Conservation (phyloP, 2,888 invertebrate genomes). For the Agriopis aurantiaria region DNA sequence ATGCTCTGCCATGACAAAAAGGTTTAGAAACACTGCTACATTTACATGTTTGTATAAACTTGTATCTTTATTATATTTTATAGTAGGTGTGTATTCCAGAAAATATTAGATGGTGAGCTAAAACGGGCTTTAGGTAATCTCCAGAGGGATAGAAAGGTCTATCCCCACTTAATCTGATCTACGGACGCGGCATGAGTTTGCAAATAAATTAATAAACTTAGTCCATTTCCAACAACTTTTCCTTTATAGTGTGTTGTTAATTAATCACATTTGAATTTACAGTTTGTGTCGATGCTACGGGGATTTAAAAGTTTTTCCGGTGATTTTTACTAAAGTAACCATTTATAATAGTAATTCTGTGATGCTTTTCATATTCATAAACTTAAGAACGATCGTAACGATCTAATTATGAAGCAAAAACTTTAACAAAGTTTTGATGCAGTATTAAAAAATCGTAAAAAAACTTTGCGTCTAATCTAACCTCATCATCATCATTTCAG, state of each 20-base stretch:
- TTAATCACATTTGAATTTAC: conserved; percentile 33
- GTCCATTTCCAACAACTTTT: conserved; percentile 30
- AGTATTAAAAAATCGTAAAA: neutral
- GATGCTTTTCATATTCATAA: neutral
- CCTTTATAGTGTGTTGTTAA: conserved; percentile 34
- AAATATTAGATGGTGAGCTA: conserved; percentile 33
- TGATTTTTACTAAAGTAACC: neutral
- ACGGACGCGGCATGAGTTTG: conserved; percentile 32
- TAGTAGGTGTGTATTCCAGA: conserved; percentile 22
- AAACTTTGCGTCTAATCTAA: too few species aligned
- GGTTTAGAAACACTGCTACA: too few species aligned
- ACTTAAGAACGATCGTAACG: neutral
- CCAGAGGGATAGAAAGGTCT: conserved; percentile 38
- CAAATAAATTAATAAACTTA: conserved; percentile 42
- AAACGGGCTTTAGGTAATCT: conserved; percentile 38
- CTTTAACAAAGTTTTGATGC: neutral
- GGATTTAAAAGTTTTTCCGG: conserved; percentile 10
- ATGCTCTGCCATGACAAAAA: too few species aligned
- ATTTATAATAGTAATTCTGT: conserved; percentile 2
- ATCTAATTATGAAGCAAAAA: neutral
- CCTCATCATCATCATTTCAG: neutral
- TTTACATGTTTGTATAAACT: conserved; percentile 8
- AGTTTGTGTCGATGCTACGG: conserved; percentile 18
- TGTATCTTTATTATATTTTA: conserved; percentile 25
- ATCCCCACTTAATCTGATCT: conserved; percentile 38